Evolutionary conservation across 2,113 vertebrate species (phyloP), one percentile per base, ranked within the genome.

Genomic region (Procapra przewalskii): DNA sequence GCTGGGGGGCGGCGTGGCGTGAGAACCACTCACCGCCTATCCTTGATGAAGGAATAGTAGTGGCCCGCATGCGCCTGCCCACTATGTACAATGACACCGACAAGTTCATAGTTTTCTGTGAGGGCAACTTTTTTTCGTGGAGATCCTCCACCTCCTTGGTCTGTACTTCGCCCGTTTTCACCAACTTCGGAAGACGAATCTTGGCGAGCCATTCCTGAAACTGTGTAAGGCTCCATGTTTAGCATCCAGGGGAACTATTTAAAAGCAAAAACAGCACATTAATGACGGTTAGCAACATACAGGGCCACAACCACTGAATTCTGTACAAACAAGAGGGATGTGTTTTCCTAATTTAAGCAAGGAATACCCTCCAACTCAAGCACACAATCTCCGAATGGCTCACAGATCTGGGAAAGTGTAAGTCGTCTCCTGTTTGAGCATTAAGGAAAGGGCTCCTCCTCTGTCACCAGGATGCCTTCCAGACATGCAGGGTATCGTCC

Each of bases 21-120:
- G 5, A 40, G 80, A 45, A 11, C 27, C 19, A 0, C 0, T 99
- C 98, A 99, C 99, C 99, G 99, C 83, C 99, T 98, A 81, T 99
- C 99, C 98, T 99, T 99, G 91, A 99, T 99, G 98, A 99, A 99
- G 94, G 99, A 99, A 96, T 99, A 99, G 98, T 99, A 99, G 97
- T 99, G 99, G 48, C 99, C 99, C 0, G 99, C 99, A 0, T 99
- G 99, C 0, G 99, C 99, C 98, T 99, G 99, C 1, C 99, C 99
- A 5, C 99, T 99, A 98, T 99, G 99, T 31, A 99, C 99, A 48
- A 99, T 99, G 71, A 99, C 99, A 27, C 99, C 99, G 0, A 99
- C 99, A 2, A 99, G 99, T 87, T 99, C 99, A 0, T 99, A 99
- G 99, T 99, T 99, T 98, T 99, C 99, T 27, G 99, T 99, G 91